Evolutionary conservation across 2,888 invertebrate genomes (phyloP).

Genomic region (Drosophila flavopinicola): DNA sequence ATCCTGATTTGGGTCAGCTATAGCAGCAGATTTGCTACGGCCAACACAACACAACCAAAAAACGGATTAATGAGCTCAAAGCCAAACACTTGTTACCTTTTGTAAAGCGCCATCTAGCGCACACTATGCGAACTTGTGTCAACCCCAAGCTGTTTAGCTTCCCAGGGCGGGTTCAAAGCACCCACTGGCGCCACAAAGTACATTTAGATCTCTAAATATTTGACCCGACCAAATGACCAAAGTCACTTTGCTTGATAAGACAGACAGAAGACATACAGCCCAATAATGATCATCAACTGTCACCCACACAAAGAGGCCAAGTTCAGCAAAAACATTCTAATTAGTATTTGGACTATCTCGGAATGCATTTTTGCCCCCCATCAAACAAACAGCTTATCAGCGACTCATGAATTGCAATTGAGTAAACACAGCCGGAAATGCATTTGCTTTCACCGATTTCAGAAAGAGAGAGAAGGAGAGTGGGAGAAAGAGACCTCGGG

Average conservation of each 20-base stretch:
- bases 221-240: conserved; percentile 55
- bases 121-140: conserved; percentile 2
- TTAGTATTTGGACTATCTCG: conserved; percentile 45
- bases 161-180: conserved; percentile 50
- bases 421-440: conserved; percentile 75
- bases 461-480: not conserved
- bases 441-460: conserved; percentile 77
- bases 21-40: conserved; percentile 44
- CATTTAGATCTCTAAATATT: conserved; percentile 56
- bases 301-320: conserved; percentile 68
- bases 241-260: conserved; percentile 57
- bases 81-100: conserved; percentile 23
- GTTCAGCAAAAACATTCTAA: conserved; percentile 73
- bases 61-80: conserved; percentile 50
- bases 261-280: no score
- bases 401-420: conserved; percentile 65
- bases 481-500: conserved; percentile 13
- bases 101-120: conserved; percentile 4
- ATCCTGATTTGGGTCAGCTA: conserved; percentile 57
- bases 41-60: conserved; percentile 7
- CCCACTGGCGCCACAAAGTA: conserved; percentile 62
- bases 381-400: conserved; percentile 51
- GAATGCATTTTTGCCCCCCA: conserved; percentile 50
- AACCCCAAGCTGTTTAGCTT: conserved; percentile 26
- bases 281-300: conserved; percentile 7